These are phyloP conservation scores for Diogma glabrata DNA, from an alignment of 2,888 invertebrate genomes.

Conservation along the genomic window DNA sequence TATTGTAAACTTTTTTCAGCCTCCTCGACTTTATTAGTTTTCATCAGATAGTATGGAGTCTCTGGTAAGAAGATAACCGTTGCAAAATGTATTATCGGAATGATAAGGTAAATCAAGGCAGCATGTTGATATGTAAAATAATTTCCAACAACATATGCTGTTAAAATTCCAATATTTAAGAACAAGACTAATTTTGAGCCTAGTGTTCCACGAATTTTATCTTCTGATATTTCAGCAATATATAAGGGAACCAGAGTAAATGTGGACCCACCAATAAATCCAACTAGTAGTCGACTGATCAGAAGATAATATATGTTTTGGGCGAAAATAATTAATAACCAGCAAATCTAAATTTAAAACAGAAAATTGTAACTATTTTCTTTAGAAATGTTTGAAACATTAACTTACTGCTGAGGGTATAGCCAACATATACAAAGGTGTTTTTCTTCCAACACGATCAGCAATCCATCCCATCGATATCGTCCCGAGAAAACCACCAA, in stretches of 20 bases:
- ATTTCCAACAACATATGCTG: background rate
- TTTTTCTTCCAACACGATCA: constrained; percentile 28
- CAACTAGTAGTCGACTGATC: constrained; percentile 10
- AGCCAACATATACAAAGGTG: constrained; percentile 24
- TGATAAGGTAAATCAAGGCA: background rate
- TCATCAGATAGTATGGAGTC: constrained; percentile 5
- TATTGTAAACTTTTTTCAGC: background rate
- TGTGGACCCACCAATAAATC: constrained; percentile 11
- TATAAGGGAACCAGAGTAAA: constrained; percentile 13
- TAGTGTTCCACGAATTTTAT: constrained; percentile 11
- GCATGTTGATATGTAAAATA: background rate
- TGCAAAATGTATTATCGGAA: constrained; percentile 3
- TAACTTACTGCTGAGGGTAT: too few relatives aligned
- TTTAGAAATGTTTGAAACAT: too few relatives aligned
- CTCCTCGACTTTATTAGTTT: background rate
- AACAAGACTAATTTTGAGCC: constrained; percentile 11
- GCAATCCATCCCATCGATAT: constrained; percentile 30
- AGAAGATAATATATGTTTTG: constrained; percentile 7
- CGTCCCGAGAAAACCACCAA: constrained; percentile 31
- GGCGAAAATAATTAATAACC: background rate
- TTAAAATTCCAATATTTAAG: constrained; percentile 12
- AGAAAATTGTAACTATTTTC: too few relatives aligned
- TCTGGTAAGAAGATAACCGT: background rate
- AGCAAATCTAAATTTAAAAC: too few relatives aligned
- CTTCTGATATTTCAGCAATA: constrained; percentile 14